Evolutionary conservation across 2,888 invertebrate genomes (phyloP).

Genomic region (Agapostemon virescens): DNA sequence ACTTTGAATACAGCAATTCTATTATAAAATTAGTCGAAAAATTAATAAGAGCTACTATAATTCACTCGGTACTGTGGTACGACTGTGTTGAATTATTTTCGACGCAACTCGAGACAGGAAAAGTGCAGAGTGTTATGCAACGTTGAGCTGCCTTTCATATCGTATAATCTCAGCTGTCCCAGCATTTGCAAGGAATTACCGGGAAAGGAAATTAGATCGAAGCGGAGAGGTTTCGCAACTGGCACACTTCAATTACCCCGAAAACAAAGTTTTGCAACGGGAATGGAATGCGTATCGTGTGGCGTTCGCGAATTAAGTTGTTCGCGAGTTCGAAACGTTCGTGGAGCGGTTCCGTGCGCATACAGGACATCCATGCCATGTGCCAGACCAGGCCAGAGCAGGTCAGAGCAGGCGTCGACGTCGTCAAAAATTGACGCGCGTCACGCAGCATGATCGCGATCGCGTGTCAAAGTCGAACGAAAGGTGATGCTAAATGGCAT

Average conservation of each 20-base stretch:
- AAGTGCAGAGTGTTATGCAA: not conserved
- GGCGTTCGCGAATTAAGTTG: conserved; percentile 57
- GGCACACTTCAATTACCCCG: not conserved
- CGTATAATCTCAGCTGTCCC: conserved; percentile 1
- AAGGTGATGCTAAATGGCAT: conserved; percentile 57
- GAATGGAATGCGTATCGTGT: conserved; percentile 32
- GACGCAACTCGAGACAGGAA: not conserved
- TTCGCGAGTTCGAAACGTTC: conserved; percentile 48
- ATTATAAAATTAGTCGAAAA: not conserved
- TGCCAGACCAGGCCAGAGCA: not conserved
- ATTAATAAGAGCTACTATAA: not conserved
- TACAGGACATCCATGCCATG: not conserved
- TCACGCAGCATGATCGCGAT: conserved; percentile 54
- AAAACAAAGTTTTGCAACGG: conserved; percentile 26
- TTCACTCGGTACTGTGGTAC: not conserved
- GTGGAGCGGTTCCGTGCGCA: conserved; percentile 16
- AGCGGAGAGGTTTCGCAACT: conserved; percentile 8
- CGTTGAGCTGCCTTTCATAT: not conserved
- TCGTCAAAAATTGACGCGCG: conserved; percentile 56
- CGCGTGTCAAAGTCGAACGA: conserved; percentile 53
- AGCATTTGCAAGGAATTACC: not conserved
- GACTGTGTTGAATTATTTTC: not conserved
- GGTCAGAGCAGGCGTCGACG: conserved; percentile 4
- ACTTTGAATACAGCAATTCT: not conserved
- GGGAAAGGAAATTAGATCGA: conserved; percentile 2